Base-by-base conservation (phyloP, 1,140 invertebrate genomes). In the Anthonomus grandis region DNA sequence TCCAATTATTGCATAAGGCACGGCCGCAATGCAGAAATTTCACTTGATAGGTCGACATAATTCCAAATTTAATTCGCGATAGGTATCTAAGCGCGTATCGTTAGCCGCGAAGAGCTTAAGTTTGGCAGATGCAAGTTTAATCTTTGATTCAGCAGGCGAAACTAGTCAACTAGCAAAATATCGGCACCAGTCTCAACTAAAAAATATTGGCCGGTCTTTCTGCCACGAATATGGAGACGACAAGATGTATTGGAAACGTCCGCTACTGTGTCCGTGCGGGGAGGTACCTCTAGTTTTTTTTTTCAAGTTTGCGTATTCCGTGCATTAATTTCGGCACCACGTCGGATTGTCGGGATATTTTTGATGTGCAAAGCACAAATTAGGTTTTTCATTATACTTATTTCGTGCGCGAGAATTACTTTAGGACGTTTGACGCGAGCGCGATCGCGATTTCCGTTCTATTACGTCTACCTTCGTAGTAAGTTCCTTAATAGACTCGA, bases 21-120 rank as follows among this genome's bases (percentile, higher is more conserved):
- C 69, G 24, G 71, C 68, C 2, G 73, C 73, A 1, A 77, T 53
- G 12, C 72, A 61, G 42, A 76, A 77, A 4, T 49, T 34, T 73
- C 71, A 76, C n/a, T 34, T 39, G 25, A 70, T 70, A 9, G 57
- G 50, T 36, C 71, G 6, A 39, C 38, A 15, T 6, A 39, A 39
- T 5, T 15, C 38, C 9, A 39, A 39, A 39, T 39, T 15, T 15
- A 15, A 39, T 31, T 31, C 27, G 27, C 27, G 8, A 31, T 31
- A 31, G 27, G 27, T 31, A n/a, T 31, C 27, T 31, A 31, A 8
- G 27, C 27, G 27, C 27, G 27, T 31, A 31, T 31, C 27, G n/a
- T 31, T 31, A 31, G 27, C 27, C 27, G 27, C 27, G 27, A 31
- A 31, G n/a, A 31, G 27, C n/a, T 31, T 31, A 31, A 31, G 27